phyloP scores from a whole-genome alignment of 2,888 invertebrate species.

The Hymenopus coronatus region DNA sequence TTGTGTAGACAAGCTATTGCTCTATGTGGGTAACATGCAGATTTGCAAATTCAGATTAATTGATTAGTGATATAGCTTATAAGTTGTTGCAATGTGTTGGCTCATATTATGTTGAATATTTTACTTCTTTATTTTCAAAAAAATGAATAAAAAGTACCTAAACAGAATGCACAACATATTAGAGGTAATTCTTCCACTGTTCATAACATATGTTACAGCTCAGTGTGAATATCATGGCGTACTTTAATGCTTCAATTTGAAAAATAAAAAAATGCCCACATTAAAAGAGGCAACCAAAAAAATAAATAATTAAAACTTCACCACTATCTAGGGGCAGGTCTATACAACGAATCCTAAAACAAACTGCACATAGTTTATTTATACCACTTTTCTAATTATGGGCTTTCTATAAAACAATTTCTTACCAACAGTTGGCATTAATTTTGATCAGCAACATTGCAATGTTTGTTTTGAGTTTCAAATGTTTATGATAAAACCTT shows the following conservation, averaged over 20 bases:
- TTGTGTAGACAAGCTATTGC: no score
- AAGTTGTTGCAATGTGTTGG: no score
- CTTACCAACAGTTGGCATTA: neutral
- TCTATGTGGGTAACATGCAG: no score
- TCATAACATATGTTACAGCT: neutral
- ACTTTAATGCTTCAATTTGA: neutral
- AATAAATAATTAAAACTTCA: neutral
- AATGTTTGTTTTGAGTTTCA: neutral
- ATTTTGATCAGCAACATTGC: neutral
- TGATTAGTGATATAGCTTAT: no score
- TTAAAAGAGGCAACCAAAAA: no score
- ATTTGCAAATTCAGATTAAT: no score
- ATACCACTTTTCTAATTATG: neutral
- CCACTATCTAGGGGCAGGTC: neutral
- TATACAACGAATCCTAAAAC: neutral
- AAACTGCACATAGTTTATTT: neutral
- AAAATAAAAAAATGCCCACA: neutral
- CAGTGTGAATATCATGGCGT: neutral
- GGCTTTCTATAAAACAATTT: neutral
- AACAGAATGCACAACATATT: no score
- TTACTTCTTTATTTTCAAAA: no score
- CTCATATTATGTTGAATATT: no score
- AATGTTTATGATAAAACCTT: neutral
- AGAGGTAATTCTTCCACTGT: neutral
- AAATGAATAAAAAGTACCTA: no score